Evolutionary conservation across 2,797 vertebrate species (phyloP).

Genomic region (Phataginus tricuspis): DNA sequence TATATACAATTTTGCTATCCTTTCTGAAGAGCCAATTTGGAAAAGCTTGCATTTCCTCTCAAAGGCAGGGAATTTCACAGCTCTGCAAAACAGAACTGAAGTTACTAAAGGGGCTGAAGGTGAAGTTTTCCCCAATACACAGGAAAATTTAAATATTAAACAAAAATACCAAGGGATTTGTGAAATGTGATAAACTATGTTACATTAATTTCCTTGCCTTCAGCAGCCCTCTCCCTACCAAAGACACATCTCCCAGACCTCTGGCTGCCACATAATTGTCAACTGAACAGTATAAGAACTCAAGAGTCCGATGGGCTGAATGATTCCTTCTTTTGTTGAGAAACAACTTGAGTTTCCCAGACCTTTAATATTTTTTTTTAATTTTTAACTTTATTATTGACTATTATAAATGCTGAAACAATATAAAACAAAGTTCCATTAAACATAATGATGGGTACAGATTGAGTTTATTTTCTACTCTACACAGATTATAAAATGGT

Average conservation of each 20-base stretch:
- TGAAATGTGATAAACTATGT: not conserved
- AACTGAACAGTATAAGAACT: not conserved
- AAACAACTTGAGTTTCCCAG: slow-evolving; percentile 24
- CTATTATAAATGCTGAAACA: not conserved
- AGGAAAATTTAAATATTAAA: slow-evolving; percentile 3
- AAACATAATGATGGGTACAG: not conserved
- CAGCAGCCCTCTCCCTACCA: not conserved
- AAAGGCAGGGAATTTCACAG: not conserved
- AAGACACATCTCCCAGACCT: not conserved
- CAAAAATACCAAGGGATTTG: not conserved
- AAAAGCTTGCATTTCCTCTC: not conserved
- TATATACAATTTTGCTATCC: not conserved
- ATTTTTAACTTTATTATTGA: not conserved
- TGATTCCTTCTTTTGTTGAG: slow-evolving; percentile 23
- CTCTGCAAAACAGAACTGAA: not conserved
- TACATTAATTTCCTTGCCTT: not conserved
- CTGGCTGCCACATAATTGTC: not conserved
- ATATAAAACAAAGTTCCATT: not conserved
- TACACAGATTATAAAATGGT: not conserved
- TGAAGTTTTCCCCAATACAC: not conserved
- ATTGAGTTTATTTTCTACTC: not conserved
- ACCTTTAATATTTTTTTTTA: slow-evolving; percentile 39
- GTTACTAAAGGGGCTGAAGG: not conserved
- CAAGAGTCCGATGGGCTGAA: not conserved
- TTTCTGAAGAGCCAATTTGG: not conserved